Conservation (phyloP, 2,888 invertebrate genomes). For the Sinhomidia bicolor region DNA sequence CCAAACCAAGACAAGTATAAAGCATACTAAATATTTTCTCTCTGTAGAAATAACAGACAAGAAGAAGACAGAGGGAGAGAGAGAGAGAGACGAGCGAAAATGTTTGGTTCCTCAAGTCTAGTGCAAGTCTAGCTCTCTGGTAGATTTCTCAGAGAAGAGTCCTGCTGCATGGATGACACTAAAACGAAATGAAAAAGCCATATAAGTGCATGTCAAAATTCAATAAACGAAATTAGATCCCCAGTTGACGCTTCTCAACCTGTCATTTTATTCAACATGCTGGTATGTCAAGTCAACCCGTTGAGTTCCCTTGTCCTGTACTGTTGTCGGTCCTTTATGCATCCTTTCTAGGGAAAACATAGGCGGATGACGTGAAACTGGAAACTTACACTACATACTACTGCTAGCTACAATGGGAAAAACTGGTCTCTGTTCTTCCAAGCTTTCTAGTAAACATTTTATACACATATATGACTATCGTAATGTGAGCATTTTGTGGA, state of each 20-base stretch:
- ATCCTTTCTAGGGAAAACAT: constrained; percentile 67
- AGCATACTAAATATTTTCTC: constrained; percentile 42
- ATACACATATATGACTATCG: constrained; percentile 32
- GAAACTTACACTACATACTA: constrained; percentile 33
- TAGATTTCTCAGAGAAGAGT: too few species aligned
- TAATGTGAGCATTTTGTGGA: constrained; percentile 4
- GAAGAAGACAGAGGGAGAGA: background rate
- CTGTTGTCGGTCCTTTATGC: constrained; percentile 64
- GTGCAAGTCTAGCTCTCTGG: constrained; percentile 10
- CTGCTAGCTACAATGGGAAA: constrained; percentile 6
- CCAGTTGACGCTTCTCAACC: constrained; percentile 72
- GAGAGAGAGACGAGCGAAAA: background rate
- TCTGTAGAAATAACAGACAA: constrained; percentile 35
- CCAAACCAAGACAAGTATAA: background rate
- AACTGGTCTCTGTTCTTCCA: constrained; percentile 37
- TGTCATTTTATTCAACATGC: constrained; percentile 71
- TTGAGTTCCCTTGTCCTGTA: constrained; percentile 41
- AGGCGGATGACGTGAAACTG: constrained; percentile 46
- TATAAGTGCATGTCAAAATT: constrained; percentile 74
- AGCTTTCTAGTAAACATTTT: constrained; percentile 8
- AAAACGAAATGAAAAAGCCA: constrained; percentile 72
- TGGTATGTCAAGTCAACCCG: constrained; percentile 59
- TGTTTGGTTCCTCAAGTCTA: constrained; percentile 48
- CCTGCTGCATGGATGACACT: constrained; percentile 59
- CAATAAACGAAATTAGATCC: constrained; percentile 75